Percentiles rank a stretch among this genome's conserved stretches.
Evolutionary conservation across 1,140 invertebrate genomes (phyloP).

Genomic region (Zaprionus camerounensis): DNA sequence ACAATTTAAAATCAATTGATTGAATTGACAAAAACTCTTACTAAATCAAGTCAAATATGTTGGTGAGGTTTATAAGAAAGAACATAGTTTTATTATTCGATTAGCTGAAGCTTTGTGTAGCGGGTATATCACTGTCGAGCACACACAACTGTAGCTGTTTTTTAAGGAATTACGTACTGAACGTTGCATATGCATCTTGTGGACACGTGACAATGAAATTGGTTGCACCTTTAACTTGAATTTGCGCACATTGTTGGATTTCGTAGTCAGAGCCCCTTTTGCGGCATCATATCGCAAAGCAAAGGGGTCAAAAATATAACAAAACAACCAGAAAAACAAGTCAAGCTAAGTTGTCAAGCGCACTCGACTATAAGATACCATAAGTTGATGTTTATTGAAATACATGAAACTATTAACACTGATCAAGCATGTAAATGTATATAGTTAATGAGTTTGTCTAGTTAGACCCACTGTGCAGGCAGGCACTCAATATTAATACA

Average conservation of each 20-base stretch:
- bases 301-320: not conserved
- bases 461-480: no score
- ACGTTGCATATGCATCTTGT: not conserved
- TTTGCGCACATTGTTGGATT: not conserved
- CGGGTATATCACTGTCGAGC: no score
- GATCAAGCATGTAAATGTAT: not conserved
- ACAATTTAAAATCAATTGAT: no score
- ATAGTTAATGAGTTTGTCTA: not conserved
- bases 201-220: not conserved
- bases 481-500: no score
- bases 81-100: no score
- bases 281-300: not conserved
- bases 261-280: not conserved
- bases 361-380: conserved; percentile 1
- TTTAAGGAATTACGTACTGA: no score
- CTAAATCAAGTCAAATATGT: no score
- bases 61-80: no score
- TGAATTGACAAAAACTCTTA: no score
- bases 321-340: conserved; percentile 4
- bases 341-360: not conserved
- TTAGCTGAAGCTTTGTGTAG: no score
- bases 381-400: not conserved
- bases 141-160: no score
- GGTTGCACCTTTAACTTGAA: not conserved
- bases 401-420: not conserved